These are phyloP conservation scores for Nematopogon swammerdamellus DNA, from an alignment of 2,888 invertebrate species.

Conservation along the genomic window DNA sequence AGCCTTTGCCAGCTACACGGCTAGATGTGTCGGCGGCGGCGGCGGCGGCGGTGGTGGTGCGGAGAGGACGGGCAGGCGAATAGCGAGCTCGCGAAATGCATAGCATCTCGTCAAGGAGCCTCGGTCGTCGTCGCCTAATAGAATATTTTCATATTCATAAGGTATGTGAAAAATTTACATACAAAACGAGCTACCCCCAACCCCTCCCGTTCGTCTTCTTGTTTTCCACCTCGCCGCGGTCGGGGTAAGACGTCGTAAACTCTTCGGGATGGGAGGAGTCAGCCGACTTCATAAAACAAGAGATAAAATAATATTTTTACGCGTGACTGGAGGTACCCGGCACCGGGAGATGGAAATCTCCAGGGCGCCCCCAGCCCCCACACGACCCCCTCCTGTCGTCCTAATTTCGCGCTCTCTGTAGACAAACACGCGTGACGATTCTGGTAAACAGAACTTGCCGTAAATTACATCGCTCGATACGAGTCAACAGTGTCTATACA, in stretches of 20 bases:
- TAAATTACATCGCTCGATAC: too few species aligned
- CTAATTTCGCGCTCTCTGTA: too few species aligned
- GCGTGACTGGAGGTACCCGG: not conserved
- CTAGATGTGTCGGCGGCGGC: not conserved
- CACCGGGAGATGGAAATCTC: too few species aligned
- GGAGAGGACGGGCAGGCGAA: not conserved
- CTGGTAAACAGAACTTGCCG: too few species aligned
- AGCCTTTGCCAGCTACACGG: too few species aligned
- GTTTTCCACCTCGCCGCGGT: too few species aligned
- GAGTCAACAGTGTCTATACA: too few species aligned
- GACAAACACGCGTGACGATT: too few species aligned
- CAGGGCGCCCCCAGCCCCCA: too few species aligned
- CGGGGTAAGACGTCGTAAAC: not conserved
- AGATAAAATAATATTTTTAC: not conserved
- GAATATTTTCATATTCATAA: conserved; percentile 3
- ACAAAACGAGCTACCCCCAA: not conserved
- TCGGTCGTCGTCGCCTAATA: not conserved
- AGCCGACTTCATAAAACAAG: not conserved
- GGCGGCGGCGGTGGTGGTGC: too few species aligned
- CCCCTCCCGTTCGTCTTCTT: not conserved
- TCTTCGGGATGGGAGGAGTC: not conserved
- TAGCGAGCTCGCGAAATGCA: not conserved
- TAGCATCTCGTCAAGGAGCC: not conserved
- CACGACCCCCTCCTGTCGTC: too few species aligned
- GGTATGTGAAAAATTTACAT: conserved; percentile 1